Evolutionary conservation across 2,888 invertebrate species (phyloP), one percentile per base, ranked within the genome.

Genomic region (Drosophila nr. fundita): DNA sequence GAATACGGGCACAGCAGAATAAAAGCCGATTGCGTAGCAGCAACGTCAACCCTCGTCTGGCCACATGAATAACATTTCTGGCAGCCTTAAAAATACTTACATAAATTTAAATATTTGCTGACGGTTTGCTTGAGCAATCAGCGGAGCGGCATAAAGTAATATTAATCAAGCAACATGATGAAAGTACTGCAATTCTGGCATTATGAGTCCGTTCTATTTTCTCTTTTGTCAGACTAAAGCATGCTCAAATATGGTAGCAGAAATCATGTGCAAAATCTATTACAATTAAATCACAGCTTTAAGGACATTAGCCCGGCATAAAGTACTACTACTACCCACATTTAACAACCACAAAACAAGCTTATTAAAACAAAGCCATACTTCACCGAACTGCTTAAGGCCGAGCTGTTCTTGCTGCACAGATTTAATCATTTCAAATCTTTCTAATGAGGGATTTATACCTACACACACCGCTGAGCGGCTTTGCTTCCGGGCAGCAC

Each of bases 21-120:
- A 38, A 69, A 70, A 66, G 59, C 50, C 64, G 64, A 78, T 68
- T 77, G 75, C 75, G 77, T 79, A 58, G 75, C 80, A 69, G 65
- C 73, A 80, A 68, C 30, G 63, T 59, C 68, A 76, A 84, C 88
- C 88, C 84, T 84, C 78, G 83, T 84, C 84, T 88, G 73, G 76
- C 80, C 70, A 53, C 64, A 69, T 73, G 73, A 77, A 86, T 79
- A 76, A 83, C 67, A 78, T 80, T 87, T 86, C 79, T 75, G 82
- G 55, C 68, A 64, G 69, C 57, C 70, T 73, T 82, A 54, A 77
- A 77, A 83, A 80, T 72, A 76, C 78, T 80, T 74, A 74, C 74
- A 86, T 83, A 83, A 83, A 83, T 86, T 66, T 67, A 76, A 81
- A 76, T 73, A 82, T 86, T 76, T 80, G 80, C 80, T 59, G 68